These are phyloP conservation scores for Choristoneura fumiferana DNA, from an alignment of 1,140 invertebrate genomes.

Conservation along the genomic window DNA sequence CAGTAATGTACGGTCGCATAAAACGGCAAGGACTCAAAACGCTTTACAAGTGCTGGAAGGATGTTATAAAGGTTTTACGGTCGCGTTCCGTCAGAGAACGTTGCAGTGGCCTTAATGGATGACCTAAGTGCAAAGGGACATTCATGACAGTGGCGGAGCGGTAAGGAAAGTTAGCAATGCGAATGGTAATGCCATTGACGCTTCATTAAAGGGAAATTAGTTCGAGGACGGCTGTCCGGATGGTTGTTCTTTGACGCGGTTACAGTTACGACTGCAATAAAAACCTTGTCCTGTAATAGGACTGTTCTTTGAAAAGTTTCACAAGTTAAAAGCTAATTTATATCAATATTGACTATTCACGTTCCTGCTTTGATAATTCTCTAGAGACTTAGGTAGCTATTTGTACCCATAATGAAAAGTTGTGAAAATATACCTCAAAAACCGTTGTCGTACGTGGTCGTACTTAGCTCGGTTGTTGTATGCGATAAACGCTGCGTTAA, in stretches of 20 bases:
- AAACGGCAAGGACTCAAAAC: constrained; percentile 66
- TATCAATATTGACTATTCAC: not conserved
- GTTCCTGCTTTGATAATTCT: constrained; percentile 1
- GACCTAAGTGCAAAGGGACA: constrained; percentile 74
- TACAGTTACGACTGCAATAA: constrained; percentile 18
- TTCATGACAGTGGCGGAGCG: constrained; percentile 59
- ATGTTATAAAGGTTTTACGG: constrained; percentile 77
- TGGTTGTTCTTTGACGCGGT: constrained; percentile 16
- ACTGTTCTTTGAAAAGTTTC: constrained; percentile 5
- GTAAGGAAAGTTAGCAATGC: constrained; percentile 49
- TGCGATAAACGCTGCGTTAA: too few species aligned
- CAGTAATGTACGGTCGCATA: constrained; percentile 58
- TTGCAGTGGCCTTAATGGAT: constrained; percentile 73
- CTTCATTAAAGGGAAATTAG: constrained; percentile 38
- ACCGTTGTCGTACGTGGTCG: not conserved
- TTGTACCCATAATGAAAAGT: not conserved
- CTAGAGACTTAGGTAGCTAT: not conserved
- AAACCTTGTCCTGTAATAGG: constrained; percentile 12
- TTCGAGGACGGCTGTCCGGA: constrained; percentile 19
- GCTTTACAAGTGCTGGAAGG: constrained; percentile 76
- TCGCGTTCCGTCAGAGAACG: constrained; percentile 69
- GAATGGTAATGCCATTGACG: constrained; percentile 38
- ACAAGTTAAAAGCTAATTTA: constrained; percentile 9
- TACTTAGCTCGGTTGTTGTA: too few species aligned
- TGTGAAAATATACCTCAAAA: not conserved